Evolutionary conservation across 92 coral and sea anemone genomes (phyloP), one percentile per base, ranked within the genome.

Genomic region (Phenganax subtilis): DNA sequence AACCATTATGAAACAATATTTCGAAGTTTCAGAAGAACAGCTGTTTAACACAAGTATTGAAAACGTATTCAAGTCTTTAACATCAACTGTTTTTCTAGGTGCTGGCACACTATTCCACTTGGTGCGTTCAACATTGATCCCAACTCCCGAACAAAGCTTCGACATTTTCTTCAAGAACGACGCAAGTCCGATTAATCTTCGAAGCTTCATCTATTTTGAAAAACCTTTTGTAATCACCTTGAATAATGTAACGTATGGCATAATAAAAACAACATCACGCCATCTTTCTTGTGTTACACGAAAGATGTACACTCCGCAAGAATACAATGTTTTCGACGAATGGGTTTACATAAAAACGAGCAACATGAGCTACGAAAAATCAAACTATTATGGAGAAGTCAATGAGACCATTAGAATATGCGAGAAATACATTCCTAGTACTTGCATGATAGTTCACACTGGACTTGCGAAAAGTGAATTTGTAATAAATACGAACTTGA

Each of bases 251-350:
- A 78, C 66, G 9, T 61, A 61, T 61, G 64, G 72, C 10, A 52
- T 78, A 53, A 25, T 63, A 16, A 78, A 78, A 52, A 78, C 82
- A 31, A 78, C 82, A 30, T 78, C 82, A 12, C 72, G 82, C 4
- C 72, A 72, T 16, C 82, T 78, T 8, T 10, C 82, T 12, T 78
- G 82, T 12, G 6, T 12, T 37, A 30, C 59, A 9, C 51, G 15
- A 30, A 78, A 51, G 15, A 10, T 62, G 14, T 78, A 78, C 73
- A 47, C 57, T 0, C 72, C 31, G 6, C 72, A 66, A 27, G 72
- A 66, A 5, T 66, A 66, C 51, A 16, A 27, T 0, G 72, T 66
- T n/a, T n/a, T n/a, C n/a, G n/a, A n/a, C n/a, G n/a, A n/a, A n/a
- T n/a, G n/a, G n/a, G n/a, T n/a, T n/a, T 7, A 20, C 29, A 66